These are phyloP conservation scores for Drosophila sp. DNA, from an alignment of 1,140 invertebrate genomes.

Conservation along the genomic window DNA sequence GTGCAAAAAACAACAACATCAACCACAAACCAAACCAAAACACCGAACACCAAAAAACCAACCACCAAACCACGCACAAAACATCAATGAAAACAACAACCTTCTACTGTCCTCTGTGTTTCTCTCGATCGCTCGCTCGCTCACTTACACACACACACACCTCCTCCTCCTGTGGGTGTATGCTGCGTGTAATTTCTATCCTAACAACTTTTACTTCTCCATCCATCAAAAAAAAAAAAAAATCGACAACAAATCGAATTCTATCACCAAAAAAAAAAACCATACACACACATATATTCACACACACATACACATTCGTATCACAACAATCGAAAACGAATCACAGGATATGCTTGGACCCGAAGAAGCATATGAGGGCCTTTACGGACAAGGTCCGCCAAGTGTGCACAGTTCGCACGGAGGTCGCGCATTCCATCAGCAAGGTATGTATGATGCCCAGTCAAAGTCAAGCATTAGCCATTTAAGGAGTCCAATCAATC, in stretches of 20 bases:
- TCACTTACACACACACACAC: constrained; percentile 40
- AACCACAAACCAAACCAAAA: constrained; percentile 37
- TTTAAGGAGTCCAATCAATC: background rate
- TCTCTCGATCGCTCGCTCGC: constrained; percentile 24
- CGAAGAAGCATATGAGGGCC: constrained; percentile 95
- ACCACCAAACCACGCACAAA: constrained; percentile 24
- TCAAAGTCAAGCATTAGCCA: constrained; percentile 22
- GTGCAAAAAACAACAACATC: constrained; percentile 57
- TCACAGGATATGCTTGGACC: constrained; percentile 94
- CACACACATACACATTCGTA: constrained; percentile 37
- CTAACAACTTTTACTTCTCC: constrained; percentile 81
- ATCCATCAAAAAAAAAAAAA: constrained; percentile 55
- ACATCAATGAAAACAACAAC: constrained; percentile 23
- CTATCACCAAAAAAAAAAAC: constrained; percentile 33
- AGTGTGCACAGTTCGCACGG: constrained; percentile 91
- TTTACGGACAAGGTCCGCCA: constrained; percentile 93
- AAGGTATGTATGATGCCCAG: constrained; percentile 86
- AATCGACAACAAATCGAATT: constrained; percentile 17
- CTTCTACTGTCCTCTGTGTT: constrained; percentile 22
- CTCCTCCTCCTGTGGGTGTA: constrained; percentile 46
- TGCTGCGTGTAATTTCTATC: constrained; percentile 58
- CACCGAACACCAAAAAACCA: constrained; percentile 39
- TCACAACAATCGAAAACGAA: constrained; percentile 38
- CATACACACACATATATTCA: constrained; percentile 25
- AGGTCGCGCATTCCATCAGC: constrained; percentile 88